Conservation (phyloP, 2,113 vertebrate genomes). For the Fregata magnificens region DNA sequence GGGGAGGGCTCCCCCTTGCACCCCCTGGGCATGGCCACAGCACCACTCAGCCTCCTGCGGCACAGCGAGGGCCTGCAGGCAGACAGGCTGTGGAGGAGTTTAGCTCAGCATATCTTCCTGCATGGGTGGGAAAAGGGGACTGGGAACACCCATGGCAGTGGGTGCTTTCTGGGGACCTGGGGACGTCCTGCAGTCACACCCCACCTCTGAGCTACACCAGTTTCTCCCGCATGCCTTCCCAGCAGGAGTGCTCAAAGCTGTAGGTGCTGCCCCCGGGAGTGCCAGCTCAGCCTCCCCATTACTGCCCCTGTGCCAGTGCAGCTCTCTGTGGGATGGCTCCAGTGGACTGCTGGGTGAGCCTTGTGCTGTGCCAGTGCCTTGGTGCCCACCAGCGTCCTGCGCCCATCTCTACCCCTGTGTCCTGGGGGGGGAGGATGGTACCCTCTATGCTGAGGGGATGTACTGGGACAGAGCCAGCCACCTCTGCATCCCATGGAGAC, state of each 20-base stretch:
- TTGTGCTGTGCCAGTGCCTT: not conserved
- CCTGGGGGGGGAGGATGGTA: not conserved
- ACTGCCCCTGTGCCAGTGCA: not conserved
- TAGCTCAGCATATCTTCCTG: not conserved
- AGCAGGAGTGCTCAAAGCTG: not conserved
- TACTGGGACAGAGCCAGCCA: not conserved
- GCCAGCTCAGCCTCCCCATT: not conserved
- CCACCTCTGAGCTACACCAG: not conserved
- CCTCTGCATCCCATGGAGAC: not conserved
- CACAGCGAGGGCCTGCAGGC: not conserved
- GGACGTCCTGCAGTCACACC: not conserved
- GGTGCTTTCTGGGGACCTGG: not conserved
- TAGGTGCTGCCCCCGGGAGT: not conserved
- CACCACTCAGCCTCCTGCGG: fast-evolving
- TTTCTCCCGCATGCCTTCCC: not conserved
- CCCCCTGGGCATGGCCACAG: fast-evolving
- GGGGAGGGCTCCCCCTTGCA: not conserved
- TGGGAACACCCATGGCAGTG: fast-evolving
- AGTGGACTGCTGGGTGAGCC: not conserved
- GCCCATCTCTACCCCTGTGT: not conserved
- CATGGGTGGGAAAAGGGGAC: not conserved
- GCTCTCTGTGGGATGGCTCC: not conserved
- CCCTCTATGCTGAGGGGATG: fast-evolving
- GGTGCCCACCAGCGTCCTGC: not conserved
- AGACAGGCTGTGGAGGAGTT: not conserved